Base-by-base conservation (phyloP, 2,797 vertebrate species). In the Kryptolebias ocellatus region DNA sequence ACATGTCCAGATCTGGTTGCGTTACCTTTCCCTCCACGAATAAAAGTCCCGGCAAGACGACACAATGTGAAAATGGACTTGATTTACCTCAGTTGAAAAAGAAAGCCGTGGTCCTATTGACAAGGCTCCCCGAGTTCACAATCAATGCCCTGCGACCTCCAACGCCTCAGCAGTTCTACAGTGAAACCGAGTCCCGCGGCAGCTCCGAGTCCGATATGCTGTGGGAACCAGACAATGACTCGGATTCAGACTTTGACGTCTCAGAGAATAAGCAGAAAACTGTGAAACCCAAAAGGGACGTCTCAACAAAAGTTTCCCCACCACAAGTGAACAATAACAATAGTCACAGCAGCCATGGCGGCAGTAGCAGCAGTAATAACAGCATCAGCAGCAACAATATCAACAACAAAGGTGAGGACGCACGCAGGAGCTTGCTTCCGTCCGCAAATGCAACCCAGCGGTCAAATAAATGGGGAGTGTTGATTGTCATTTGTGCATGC, bases 91-190 rank as follows among this genome's bases (percentile, higher is more conserved):
- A 18, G 20, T 4, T 37, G 11, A 55, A 29, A 16, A 85, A 86
- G 57, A 31, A 59, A 7, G 57, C 86, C 0, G 88, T 89, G n/a
- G 89, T 92, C 11, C 73, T 87, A 4, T 60, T 90, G 67, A 80
- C 62, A 17, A 85, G 81, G 72, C 90, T 90, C 18, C 70, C 86
- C 3, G 78, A 78, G 1, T 75, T 73, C 42, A 81, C 76, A 53
- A 62, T 86, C 64, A 73, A 54, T 1, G 73, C 79, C 24, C 73
- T 87, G 39, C 65, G 67, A n/a, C 78, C 86, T 5, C 83, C 81
- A 1, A 81, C 82, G 0, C 79, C 85, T 6, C 67, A 58, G 50
- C 85, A 85, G 74, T 87, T 85, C 56, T 79, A 86, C 79, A 82
- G 87, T 10, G 87, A 90, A 60, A 71, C 76, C 0, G 86, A 90